These are phyloP conservation scores for Hirtodrosophila trivittata DNA, from an alignment of 2,888 invertebrate species.

Conservation along the genomic window DNA sequence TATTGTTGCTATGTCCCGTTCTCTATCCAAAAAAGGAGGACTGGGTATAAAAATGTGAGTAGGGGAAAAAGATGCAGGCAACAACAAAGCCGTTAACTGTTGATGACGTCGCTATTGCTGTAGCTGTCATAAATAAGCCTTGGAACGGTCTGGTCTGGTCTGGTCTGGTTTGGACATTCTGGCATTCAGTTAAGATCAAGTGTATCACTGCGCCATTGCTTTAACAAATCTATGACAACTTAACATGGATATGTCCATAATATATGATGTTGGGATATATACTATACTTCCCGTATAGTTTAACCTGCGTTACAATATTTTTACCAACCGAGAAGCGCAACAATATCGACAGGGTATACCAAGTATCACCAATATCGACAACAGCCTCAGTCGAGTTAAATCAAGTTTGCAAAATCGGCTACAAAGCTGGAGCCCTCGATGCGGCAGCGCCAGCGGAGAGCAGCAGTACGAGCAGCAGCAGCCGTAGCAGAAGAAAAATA, in stretches of 20 bases:
- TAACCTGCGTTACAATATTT: no score
- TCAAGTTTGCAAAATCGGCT: conserved; percentile 8
- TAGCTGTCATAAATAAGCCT: conserved; percentile 10
- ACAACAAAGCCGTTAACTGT: conserved; percentile 40
- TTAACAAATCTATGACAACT: background rate
- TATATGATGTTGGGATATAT: no score
- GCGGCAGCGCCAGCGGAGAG: background rate
- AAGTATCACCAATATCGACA: no score
- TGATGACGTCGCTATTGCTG: conserved; percentile 43
- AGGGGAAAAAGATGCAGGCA: conserved; percentile 43
- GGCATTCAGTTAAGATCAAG: conserved; percentile 51
- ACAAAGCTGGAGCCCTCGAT: no score
- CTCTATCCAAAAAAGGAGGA: conserved; percentile 29
- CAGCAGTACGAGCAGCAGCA: conserved; percentile 15
- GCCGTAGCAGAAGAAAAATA: conserved; percentile 39
- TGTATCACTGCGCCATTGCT: conserved; percentile 1
- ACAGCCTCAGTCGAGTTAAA: background rate
- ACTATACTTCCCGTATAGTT: no score
- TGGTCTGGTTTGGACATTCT: conserved; percentile 8
- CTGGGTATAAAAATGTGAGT: conserved; percentile 19
- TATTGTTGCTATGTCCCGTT: conserved; percentile 13
- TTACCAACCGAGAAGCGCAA: no score
- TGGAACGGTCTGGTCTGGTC: background rate
- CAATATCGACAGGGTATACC: no score
- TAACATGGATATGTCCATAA: no score